A percentile compares a stretch with the other conserved stretches of the same genome.
Evolutionary conservation across 1,140 invertebrate genomes (phyloP).

Genomic region (Venturia canescens): DNA sequence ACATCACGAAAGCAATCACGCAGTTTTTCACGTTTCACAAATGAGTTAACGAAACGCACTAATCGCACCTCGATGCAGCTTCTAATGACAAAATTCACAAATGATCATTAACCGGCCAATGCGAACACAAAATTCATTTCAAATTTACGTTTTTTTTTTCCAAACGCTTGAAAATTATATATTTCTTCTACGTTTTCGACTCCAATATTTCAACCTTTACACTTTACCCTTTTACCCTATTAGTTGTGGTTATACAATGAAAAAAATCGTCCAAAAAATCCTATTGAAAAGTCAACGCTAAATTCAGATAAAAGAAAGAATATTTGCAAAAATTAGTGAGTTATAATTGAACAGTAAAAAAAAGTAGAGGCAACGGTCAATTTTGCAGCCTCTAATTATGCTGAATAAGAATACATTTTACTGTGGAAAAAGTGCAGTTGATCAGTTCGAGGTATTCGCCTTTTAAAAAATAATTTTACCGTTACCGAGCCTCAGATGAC

Average conservation of each 20-base stretch:
- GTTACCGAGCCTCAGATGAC: conserved; percentile 34
- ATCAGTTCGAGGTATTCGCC: background rate
- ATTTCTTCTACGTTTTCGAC: no score
- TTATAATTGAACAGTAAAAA: background rate
- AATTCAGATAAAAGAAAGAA: background rate
- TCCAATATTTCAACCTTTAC: no score
- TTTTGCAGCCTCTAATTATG: background rate
- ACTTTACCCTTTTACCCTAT: no score
- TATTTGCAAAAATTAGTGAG: background rate
- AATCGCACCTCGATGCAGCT: no score
- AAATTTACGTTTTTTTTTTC: no score
- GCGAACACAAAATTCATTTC: no score
- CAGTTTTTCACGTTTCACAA: background rate
- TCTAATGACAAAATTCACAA: no score
- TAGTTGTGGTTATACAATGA: no score
- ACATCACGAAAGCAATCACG: background rate
- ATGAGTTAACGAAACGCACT: background rate
- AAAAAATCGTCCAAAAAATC: no score
- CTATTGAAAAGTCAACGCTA: no score
- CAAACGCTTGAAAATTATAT: no score
- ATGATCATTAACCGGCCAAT: no score
- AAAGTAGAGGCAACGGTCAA: background rate
- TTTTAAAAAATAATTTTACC: conserved; percentile 21
- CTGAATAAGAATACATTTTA: conserved; percentile 1
- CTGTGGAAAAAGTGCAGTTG: background rate